A percentile compares a stretch with the other conserved stretches of the same genome.
Conservation (phyloP, 2,113 vertebrate genomes). For the Cinclus cinclus region DNA sequence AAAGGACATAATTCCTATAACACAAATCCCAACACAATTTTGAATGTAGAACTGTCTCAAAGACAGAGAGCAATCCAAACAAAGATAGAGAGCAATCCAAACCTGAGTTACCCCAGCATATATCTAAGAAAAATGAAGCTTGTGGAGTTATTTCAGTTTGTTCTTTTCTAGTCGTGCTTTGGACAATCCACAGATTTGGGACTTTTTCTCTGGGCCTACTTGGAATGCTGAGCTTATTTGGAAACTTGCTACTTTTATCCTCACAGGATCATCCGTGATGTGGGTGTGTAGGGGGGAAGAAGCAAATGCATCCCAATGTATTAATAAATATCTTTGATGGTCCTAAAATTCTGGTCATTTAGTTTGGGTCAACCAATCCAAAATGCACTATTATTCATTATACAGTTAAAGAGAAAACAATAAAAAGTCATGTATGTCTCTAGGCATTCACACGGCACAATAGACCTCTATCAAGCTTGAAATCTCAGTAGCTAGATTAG, state of each 20-base stretch:
- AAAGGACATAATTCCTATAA: not conserved
- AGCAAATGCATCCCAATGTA: not conserved
- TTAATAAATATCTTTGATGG: not conserved
- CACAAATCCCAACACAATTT: not conserved
- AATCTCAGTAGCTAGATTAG: not conserved
- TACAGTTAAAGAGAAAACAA: not conserved
- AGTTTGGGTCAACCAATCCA: not conserved
- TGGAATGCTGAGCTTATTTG: not conserved
- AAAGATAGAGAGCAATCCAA: not conserved
- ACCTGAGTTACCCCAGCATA: not conserved
- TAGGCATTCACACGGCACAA: not conserved
- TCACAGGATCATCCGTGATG: not conserved
- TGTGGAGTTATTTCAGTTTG: not conserved
- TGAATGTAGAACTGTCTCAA: not conserved
- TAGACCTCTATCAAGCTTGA: not conserved
- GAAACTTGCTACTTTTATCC: not conserved
- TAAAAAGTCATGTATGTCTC: not conserved
- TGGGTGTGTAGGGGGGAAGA: fast-evolving
- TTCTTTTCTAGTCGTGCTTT: not conserved
- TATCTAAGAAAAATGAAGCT: not conserved
- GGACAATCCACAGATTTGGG: not conserved
- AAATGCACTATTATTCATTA: not conserved
- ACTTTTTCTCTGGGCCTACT: not conserved
- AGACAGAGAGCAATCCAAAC: not conserved
- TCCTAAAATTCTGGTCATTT: not conserved